Evolutionary conservation across 2,113 vertebrate species (phyloP).

Genomic region (Cinclus mexicanus): DNA sequence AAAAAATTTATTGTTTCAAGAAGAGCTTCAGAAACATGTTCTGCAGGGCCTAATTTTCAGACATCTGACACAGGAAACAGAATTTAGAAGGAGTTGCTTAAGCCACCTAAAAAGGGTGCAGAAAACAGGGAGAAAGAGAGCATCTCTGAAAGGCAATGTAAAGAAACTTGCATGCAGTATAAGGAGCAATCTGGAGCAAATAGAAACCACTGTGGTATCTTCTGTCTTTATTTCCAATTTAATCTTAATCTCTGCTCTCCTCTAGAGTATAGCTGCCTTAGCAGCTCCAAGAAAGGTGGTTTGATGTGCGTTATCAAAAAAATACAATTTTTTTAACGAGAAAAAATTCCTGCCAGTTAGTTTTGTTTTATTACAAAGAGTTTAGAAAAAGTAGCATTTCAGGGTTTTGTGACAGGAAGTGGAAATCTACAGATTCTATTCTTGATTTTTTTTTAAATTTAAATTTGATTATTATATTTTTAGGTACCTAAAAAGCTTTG

Average conservation of each 20-base stretch:
- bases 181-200: not conserved
- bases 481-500: not conserved
- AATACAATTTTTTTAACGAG: not conserved
- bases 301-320: not conserved
- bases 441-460: not conserved
- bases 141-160: not conserved
- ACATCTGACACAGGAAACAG: not conserved
- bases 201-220: not conserved
- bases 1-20: not conserved
- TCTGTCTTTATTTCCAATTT: not conserved
- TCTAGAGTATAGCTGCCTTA: not conserved
- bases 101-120: not conserved
- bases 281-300: not conserved
- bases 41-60: not conserved
- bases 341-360: not conserved
- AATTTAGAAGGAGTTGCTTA: not conserved
- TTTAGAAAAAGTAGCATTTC: not conserved
- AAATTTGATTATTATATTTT: not conserved
- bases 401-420: not conserved
- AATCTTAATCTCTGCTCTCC: not conserved
- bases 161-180: not conserved
- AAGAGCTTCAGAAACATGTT: not conserved
- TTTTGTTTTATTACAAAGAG: not conserved
- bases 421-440: not conserved
- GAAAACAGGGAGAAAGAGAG: not conserved